Evolutionary conservation across 2,113 vertebrate genomes (phyloP).

Genomic region (Haemorhous mexicanus): DNA sequence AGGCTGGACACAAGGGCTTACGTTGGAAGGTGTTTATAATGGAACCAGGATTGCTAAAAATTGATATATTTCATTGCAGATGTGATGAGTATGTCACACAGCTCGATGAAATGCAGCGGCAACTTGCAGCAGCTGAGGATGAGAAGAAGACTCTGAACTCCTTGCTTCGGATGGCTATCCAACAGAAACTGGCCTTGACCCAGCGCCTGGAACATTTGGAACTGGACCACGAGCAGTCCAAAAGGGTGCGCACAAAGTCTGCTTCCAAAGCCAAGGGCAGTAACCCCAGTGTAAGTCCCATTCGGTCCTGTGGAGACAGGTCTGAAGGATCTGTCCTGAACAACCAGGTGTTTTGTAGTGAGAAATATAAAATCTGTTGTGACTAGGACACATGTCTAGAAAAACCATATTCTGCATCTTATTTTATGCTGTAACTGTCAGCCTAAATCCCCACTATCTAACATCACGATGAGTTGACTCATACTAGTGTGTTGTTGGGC

Average conservation of each 20-base stretch:
- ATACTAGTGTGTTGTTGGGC: slow-evolving; percentile 78
- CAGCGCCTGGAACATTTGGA: slow-evolving; percentile 96
- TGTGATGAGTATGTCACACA: slow-evolving; percentile 97
- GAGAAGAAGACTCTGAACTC: slow-evolving; percentile 99
- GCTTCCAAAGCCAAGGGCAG: slow-evolving; percentile 82
- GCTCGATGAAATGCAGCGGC: slow-evolving; percentile 97
- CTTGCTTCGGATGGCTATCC: slow-evolving; percentile 96
- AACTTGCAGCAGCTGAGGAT: slow-evolving; percentile 93
- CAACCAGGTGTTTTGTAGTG: slow-evolving; percentile 89
- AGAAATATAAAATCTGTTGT: slow-evolving; percentile 98
- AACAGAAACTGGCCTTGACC: slow-evolving; percentile 97
- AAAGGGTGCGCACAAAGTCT: slow-evolving; percentile 82
- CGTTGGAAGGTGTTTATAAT: neutral
- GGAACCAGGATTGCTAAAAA: neutral
- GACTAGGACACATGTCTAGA: slow-evolving; percentile 75
- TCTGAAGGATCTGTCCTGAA: slow-evolving; percentile 80
- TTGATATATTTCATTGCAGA: slow-evolving; percentile 63
- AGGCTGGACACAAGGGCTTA: neutral
- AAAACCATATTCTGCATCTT: slow-evolving; percentile 23
- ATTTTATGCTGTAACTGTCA: slow-evolving; percentile 54
- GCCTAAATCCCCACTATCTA: slow-evolving; percentile 81
- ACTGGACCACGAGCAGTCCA: slow-evolving; percentile 90
- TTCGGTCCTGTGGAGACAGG: slow-evolving; percentile 81
- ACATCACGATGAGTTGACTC: slow-evolving; percentile 70
- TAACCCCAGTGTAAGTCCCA: slow-evolving; percentile 88